Evolutionary conservation across 64 coral and sea anemone genomes (phyloP).

Genomic region (Porites australiensis): DNA sequence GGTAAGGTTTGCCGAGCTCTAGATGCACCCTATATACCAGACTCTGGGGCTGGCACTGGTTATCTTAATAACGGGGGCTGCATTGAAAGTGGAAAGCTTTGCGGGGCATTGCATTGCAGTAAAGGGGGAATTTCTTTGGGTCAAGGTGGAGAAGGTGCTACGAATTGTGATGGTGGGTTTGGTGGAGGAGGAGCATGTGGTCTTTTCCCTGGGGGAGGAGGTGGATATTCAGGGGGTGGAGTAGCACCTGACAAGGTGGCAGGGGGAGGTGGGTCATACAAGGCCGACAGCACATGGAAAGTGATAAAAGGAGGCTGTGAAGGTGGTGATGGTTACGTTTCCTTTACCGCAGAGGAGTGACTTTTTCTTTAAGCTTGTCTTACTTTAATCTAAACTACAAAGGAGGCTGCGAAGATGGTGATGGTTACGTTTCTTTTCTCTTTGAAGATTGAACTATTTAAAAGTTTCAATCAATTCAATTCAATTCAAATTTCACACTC

Average conservation of each 20-base stretch:
- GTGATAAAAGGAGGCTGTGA: slow-evolving; percentile 36
- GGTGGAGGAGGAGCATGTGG: slow-evolving; percentile 79
- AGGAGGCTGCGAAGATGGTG: too few species aligned
- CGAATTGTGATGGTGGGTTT: slow-evolving; percentile 80
- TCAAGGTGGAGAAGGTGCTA: neutral
- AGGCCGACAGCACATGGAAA: neutral
- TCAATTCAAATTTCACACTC: too few species aligned
- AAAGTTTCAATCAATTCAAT: too few species aligned
- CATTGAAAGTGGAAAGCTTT: neutral
- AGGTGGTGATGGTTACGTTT: slow-evolving; percentile 63
- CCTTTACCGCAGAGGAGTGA: slow-evolving; percentile 21
- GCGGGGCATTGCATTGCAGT: neutral
- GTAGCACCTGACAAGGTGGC: neutral
- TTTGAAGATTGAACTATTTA: too few species aligned
- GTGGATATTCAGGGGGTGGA: slow-evolving; percentile 83
- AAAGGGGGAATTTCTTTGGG: slow-evolving; percentile 60
- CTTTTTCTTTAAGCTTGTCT: too few species aligned
- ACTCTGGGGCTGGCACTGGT: slow-evolving; percentile 52
- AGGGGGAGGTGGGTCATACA: slow-evolving; percentile 73
- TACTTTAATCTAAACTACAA: too few species aligned
- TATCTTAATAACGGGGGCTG: slow-evolving; percentile 43
- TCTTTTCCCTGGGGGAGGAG: slow-evolving; percentile 63
- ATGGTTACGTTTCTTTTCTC: too few species aligned
- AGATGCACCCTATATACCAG: neutral
- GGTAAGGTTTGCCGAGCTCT: slow-evolving; percentile 7